Evolutionary conservation across 2,113 vertebrate species (phyloP), one percentile per base, ranked within the genome.

Genomic region (Falco punctatus): DNA sequence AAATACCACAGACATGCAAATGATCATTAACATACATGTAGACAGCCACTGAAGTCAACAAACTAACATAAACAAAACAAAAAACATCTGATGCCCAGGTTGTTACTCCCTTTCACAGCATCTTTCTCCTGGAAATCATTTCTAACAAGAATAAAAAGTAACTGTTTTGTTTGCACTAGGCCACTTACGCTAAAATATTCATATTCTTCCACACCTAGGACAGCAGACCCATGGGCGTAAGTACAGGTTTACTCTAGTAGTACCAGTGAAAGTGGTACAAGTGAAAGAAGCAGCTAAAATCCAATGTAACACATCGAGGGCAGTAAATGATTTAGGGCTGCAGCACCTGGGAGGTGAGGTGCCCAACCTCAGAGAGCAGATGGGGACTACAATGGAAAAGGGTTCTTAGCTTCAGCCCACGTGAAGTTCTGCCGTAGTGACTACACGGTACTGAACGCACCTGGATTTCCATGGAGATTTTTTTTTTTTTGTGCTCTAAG

Each of bases 101-200:
- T 96, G 72, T 89, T 67, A 91, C 94, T 97, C 95, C 95, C 23
- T 97, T 98, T 96, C 96, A 94, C 92, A 51, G 91, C 95, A 91
- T 94, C 94, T 97, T 92, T 93, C 92, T 97, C 81, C 92, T 96
- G 96, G 91, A 97, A 97, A 97, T 94, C 86, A 93, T 90, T 97
- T 97, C 95, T 69, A 96, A 95, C 96, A 96, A 91, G 82, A 97
- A 93, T 48, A 75, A 95, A 97, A 95, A 92, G 93, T 91, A 40
- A 79, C 8, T 38, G 38, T 38, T 38, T 38, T 38, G 38, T 86
- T 91, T 72, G n/a, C 23, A 52, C 35, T 26, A 52, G 40, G 71
- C 66, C 1, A 1, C 26, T 85, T 77, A 46, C 11, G 9, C n/a
- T 66, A 62, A 72, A 86, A 42, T 16, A 33, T 62, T 51, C 26